Base-by-base conservation (phyloP, 2,888 invertebrate genomes). In the Punctoribates punctum region DNA sequence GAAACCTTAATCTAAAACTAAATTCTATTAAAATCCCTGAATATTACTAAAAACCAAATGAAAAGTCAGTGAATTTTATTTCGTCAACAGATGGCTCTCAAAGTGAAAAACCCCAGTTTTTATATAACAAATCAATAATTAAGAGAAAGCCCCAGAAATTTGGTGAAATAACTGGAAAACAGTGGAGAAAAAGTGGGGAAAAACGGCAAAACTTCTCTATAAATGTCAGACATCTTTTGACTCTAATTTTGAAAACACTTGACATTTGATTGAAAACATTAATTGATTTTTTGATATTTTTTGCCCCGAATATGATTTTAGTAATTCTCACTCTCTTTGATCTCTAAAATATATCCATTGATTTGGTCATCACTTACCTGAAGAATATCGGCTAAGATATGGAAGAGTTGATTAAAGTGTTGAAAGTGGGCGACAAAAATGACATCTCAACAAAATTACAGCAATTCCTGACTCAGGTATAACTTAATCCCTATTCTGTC, bases 391-490 rank as follows among this genome's bases (percentile, higher is more conserved):
- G 4, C 5, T 17, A 51, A 29, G 11, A 51, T 27, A 74, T 54
- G 46, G 60, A 51, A 1, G 0, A 42, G 42, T 67, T 70, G 65
- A 65, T 65, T 34, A 65, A 65, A 65, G 29, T 29, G 34, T 29
- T 65, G 20, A 65, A 38, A 34, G 34, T 34, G 4, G 65, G 65
- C 15, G 34, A 65, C n/a, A 29, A 38, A 5, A 29, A 65, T 8
- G 65, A 65, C 15, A 65, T 65, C 27, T n/a, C 15, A 3, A n/a
- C 4, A 2, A 65, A 65, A 20, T 34, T 65, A 4, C 65, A 65
- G n/a, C 65, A 65, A 34, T 65, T 65, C 27, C 17, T 65, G 9
- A 65, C 25, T 65, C 29, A 65, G 65, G 65, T 65, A 34, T 13
- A 11, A 9, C 42, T 42, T 13, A 42, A 42, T 42, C 13, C 1